A percentile compares a stretch with the other conserved stretches of the same genome.
These are phyloP conservation scores for Macquaria ambigua DNA, from an alignment of 2,113 vertebrate species.

Conservation along the genomic window DNA sequence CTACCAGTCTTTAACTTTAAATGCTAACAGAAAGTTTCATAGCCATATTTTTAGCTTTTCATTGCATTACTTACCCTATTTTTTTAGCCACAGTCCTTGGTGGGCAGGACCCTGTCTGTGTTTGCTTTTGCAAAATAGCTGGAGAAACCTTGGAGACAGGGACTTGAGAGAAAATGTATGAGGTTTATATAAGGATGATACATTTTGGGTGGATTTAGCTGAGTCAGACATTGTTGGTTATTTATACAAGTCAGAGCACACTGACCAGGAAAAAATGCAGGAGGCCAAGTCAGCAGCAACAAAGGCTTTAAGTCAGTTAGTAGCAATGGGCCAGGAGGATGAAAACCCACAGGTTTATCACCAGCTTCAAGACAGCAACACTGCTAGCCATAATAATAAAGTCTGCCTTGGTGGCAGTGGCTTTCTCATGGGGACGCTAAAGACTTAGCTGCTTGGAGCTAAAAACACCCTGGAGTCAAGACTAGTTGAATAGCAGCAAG, in stretches of 20 bases:
- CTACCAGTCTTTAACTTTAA: background rate
- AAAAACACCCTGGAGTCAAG: background rate
- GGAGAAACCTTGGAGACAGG: background rate
- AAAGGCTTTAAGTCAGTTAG: slow-evolving; percentile 1
- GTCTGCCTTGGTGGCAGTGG: background rate
- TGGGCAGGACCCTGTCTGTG: background rate
- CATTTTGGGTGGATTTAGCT: background rate
- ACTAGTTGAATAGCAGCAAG: background rate
- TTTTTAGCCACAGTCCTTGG: background rate
- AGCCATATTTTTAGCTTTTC: background rate
- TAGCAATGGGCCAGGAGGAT: background rate
- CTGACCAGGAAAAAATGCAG: background rate
- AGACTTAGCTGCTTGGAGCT: background rate
- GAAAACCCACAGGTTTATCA: slow-evolving; percentile 17
- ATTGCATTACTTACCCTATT: background rate
- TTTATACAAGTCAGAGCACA: background rate
- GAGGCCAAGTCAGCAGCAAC: background rate
- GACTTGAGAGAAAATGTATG: background rate
- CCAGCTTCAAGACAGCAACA: background rate
- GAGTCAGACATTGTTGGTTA: background rate
- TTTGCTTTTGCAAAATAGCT: background rate
- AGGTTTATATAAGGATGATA: background rate
- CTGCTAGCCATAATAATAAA: slow-evolving; percentile 3
- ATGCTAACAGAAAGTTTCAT: background rate
- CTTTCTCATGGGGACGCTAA: background rate